These are phyloP conservation scores for Pectinophora gossypiella DNA, from an alignment of 1,140 invertebrate genomes.

Conservation along the genomic window DNA sequence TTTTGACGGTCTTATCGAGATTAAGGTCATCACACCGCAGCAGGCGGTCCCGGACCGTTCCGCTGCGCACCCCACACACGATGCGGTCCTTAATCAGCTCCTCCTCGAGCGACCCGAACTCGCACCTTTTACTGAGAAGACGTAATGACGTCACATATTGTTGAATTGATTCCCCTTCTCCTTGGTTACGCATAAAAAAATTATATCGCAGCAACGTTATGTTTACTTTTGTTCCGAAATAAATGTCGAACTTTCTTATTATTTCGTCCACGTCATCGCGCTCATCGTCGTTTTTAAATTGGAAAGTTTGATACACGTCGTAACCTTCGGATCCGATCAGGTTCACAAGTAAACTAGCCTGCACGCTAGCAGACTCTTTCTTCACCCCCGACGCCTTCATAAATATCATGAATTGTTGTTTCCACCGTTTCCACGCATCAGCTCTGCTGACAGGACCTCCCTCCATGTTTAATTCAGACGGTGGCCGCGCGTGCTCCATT, in stretches of 20 bases:
- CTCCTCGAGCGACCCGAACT: conserved; percentile 19
- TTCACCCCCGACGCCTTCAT: conserved; percentile 14
- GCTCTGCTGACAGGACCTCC: conserved; percentile 8
- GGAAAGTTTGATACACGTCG: conserved; percentile 17
- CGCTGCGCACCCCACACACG: conserved; percentile 9
- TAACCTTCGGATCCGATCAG: conserved; percentile 14
- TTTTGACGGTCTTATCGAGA: conserved; percentile 16
- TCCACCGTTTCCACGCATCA: conserved; percentile 16
- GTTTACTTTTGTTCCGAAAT: conserved; percentile 22
- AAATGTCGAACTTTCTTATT: conserved; percentile 13
- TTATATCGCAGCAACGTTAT: conserved; percentile 19
- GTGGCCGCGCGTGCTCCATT: conserved; percentile 3
- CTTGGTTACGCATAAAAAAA: conserved; percentile 24
- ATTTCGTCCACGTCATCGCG: conserved; percentile 7
- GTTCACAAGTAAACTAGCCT: conserved; percentile 18
- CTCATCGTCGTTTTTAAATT: conserved; percentile 5
- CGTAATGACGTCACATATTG: conserved; percentile 15
- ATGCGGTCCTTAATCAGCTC: conserved; percentile 17
- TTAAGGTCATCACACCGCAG: conserved; percentile 13
- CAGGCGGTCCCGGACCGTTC: conserved; percentile 10
- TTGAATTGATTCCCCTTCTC: conserved; percentile 15
- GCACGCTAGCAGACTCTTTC: conserved; percentile 8
- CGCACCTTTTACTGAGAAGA: conserved; percentile 19
- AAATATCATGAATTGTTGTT: conserved; percentile 16
- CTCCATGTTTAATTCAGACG: conserved; percentile 5